Evolutionary conservation across 2,797 vertebrate genomes (phyloP).

Genomic region (Pseudochromis fuscus): DNA sequence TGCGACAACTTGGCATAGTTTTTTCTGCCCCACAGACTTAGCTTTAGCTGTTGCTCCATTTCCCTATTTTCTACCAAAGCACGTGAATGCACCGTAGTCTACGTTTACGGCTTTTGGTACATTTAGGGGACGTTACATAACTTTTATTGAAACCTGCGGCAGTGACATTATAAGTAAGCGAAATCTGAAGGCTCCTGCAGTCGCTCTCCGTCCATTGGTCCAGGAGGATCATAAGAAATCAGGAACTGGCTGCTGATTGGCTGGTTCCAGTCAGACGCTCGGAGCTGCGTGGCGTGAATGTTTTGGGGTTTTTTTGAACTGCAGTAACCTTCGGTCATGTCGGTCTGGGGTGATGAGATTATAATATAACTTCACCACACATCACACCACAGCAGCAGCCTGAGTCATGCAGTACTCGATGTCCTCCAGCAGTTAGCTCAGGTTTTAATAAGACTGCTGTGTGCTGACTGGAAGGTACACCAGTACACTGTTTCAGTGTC

Average conservation of each 20-base stretch:
- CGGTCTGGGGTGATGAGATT: conserved; percentile 36
- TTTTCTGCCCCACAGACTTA: too few relatives aligned
- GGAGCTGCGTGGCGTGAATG: conserved; percentile 35
- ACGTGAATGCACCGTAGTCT: neutral
- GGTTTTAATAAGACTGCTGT: neutral
- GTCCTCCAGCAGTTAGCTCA: conserved; percentile 2
- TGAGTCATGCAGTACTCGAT: conserved; percentile 36
- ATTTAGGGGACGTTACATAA: neutral
- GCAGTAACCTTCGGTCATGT: conserved; percentile 75
- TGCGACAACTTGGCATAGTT: too few relatives aligned
- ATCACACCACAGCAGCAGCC: conserved; percentile 51
- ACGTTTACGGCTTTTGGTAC: too few relatives aligned
- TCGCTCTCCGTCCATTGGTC: conserved; percentile 69
- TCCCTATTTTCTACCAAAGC: neutral
- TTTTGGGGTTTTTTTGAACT: conserved; percentile 70
- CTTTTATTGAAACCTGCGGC: neutral
- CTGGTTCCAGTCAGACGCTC: conserved; percentile 73
- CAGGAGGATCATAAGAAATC: conserved; percentile 76
- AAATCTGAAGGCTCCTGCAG: conserved; percentile 5
- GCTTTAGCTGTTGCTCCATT: neutral
- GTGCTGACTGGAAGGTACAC: too few relatives aligned
- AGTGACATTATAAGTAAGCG: neutral
- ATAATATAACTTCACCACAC: conserved; percentile 33
- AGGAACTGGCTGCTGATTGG: conserved; percentile 75
- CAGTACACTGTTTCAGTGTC: too few relatives aligned